Percentiles rank a stretch among this genome's conserved stretches.
These are phyloP conservation scores for Nomada hirtipes DNA, from an alignment of 2,888 invertebrate genomes.

Conservation along the genomic window DNA sequence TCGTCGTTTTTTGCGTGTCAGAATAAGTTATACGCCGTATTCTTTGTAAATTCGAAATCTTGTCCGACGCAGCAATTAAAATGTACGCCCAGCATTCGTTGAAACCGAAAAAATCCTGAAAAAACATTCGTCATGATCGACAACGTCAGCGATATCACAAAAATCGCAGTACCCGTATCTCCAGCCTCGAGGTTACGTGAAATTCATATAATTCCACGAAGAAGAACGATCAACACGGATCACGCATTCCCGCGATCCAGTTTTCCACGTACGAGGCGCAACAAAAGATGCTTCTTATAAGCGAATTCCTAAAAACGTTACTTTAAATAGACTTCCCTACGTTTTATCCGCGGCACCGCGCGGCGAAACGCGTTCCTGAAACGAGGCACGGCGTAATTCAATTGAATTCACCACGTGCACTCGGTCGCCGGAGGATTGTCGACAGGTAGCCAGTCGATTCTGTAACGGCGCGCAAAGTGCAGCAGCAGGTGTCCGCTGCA, in stretches of 20 bases:
- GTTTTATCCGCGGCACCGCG: background rate
- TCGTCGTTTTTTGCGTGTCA: too few species aligned
- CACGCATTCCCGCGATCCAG: background rate
- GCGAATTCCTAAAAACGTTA: too few species aligned
- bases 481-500: conserved; percentile 78
- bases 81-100: too few species aligned
- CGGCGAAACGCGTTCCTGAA: background rate
- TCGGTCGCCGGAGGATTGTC: conserved; percentile 29
- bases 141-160: background rate
- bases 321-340: background rate
- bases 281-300: background rate
- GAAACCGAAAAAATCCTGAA: too few species aligned
- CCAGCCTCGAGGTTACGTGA: background rate
- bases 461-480: conserved; percentile 69
- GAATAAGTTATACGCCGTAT: too few species aligned
- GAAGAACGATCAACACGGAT: background rate
- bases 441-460: conserved; percentile 56
- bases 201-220: conserved; percentile 4
- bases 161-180: background rate
- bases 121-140: background rate
- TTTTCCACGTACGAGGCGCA: background rate
- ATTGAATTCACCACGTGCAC: conserved; percentile 42
- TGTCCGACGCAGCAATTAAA: too few species aligned
- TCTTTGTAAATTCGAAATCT: too few species aligned
- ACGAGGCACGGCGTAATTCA: background rate